Evolutionary conservation across 2,113 vertebrate genomes (phyloP).

Genomic region (Thunnus thynnus): DNA sequence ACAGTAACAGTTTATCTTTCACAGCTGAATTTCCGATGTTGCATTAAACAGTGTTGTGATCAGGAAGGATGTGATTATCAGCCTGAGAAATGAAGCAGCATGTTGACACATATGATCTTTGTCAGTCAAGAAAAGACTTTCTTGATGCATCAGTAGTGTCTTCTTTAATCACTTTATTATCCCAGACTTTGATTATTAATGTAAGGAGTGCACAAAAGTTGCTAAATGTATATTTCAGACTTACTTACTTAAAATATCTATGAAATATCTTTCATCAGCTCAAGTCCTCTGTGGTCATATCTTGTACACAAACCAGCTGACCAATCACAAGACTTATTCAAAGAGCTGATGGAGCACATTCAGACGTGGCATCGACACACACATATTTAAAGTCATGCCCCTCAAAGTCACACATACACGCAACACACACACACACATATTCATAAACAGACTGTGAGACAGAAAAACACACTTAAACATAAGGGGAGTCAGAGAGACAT

Average conservation of each 20-base stretch:
- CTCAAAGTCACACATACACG: not conserved
- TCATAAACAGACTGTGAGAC: not conserved
- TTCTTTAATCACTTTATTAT: not conserved
- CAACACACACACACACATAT: slow-evolving; percentile 1
- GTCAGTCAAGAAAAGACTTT: not conserved
- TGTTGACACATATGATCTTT: not conserved
- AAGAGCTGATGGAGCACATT: slow-evolving; percentile 28
- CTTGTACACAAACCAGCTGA: slow-evolving; percentile 3
- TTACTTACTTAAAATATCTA: not conserved
- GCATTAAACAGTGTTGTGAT: not conserved
- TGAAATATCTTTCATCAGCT: not conserved
- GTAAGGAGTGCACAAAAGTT: not conserved
- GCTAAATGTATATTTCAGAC: not conserved
- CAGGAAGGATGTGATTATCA: slow-evolving; percentile 28
- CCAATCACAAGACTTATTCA: slow-evolving; percentile 20
- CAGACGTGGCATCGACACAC: slow-evolving; percentile 48
- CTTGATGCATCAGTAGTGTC: not conserved
- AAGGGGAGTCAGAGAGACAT: not conserved
- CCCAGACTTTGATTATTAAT: not conserved
- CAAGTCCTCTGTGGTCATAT: not conserved
- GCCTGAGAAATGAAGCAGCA: slow-evolving; percentile 2
- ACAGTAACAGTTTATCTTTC: not conserved
- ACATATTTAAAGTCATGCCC: not conserved
- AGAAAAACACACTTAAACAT: slow-evolving; percentile 23
- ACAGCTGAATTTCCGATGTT: slow-evolving; percentile 2